phyloP scores from a whole-genome alignment of 2,113 vertebrate species.

The Rhea pennata region DNA sequence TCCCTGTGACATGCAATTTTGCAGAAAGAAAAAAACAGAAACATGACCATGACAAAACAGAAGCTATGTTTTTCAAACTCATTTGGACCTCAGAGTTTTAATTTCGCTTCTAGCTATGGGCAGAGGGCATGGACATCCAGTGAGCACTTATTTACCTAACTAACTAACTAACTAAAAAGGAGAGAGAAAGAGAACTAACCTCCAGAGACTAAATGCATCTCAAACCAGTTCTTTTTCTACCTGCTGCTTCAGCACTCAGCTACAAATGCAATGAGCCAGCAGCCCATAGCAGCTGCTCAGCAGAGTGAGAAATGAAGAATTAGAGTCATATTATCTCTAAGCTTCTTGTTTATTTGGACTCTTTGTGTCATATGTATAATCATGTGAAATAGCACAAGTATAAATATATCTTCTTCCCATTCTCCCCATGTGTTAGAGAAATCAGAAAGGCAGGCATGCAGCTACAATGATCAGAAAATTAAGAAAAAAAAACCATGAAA shows the following conservation, averaged over 20 bases:
- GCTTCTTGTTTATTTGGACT: neutral
- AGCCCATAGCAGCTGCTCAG: neutral
- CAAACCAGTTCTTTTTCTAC: neutral
- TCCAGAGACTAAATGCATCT: neutral
- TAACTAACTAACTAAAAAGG: neutral
- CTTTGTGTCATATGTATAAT: neutral
- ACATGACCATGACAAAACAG: neutral
- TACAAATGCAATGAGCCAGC: neutral
- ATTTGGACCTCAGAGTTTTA: neutral
- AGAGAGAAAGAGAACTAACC: neutral
- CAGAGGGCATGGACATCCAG: fast-evolving
- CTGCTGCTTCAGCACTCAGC: neutral
- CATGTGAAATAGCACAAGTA: neutral
- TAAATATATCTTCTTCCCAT: neutral
- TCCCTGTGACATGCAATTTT: neutral
- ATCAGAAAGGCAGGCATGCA: neutral
- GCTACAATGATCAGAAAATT: neutral
- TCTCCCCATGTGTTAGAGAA: neutral
- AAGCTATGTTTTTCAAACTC: neutral
- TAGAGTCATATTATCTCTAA: neutral
- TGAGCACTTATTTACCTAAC: neutral
- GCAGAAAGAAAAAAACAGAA: neutral
- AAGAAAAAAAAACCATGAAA: neutral
- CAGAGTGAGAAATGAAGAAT: neutral
- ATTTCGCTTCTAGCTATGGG: neutral